A percentile compares a stretch with the other conserved stretches of the same genome.
Conservation (phyloP, 53 echinoderm and acorn worm species). For the Patiria pectinifera region DNA sequence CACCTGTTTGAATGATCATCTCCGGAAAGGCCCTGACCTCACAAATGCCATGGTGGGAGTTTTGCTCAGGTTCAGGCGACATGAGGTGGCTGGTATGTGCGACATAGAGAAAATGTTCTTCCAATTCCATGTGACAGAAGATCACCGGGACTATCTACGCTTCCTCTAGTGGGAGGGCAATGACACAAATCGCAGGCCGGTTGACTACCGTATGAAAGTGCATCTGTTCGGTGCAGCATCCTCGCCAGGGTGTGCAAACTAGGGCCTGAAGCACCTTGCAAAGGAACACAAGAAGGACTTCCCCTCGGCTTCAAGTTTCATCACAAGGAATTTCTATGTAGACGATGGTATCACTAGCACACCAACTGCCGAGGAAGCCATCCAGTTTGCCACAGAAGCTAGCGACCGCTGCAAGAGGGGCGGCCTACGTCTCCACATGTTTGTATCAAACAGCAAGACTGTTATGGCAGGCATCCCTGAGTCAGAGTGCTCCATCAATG, state of each 20-base stretch:
- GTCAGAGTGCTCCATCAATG: too few species aligned
- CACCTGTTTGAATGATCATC: slow-evolving; percentile 46
- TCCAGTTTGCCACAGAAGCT: not conserved
- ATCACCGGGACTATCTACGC: slow-evolving; percentile 62
- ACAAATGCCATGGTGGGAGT: slow-evolving; percentile 12
- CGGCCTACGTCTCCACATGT: too few species aligned
- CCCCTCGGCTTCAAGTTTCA: not conserved
- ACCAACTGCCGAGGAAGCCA: not conserved
- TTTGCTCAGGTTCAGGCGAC: slow-evolving; percentile 17
- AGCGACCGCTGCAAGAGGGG: too few species aligned
- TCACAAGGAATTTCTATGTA: not conserved
- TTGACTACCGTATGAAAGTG: slow-evolving; percentile 14
- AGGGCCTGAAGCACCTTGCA: slow-evolving; percentile 59
- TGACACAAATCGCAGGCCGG: not conserved
- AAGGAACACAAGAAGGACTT: not conserved
- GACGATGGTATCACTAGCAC: not conserved
- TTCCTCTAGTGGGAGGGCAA: slow-evolving; percentile 77
- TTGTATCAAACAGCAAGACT: not conserved
- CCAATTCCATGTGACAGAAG: slow-evolving; percentile 36
- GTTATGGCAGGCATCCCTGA: too few species aligned
- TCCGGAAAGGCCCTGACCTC: slow-evolving; percentile 47
- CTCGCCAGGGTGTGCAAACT: slow-evolving; percentile 76
- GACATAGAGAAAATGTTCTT: slow-evolving; percentile 52
- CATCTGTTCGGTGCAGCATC: slow-evolving; percentile 55
- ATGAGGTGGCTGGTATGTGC: not conserved